phyloP scores from a whole-genome alignment of 2,113 vertebrate species.

The Camelus bactrianus region DNA sequence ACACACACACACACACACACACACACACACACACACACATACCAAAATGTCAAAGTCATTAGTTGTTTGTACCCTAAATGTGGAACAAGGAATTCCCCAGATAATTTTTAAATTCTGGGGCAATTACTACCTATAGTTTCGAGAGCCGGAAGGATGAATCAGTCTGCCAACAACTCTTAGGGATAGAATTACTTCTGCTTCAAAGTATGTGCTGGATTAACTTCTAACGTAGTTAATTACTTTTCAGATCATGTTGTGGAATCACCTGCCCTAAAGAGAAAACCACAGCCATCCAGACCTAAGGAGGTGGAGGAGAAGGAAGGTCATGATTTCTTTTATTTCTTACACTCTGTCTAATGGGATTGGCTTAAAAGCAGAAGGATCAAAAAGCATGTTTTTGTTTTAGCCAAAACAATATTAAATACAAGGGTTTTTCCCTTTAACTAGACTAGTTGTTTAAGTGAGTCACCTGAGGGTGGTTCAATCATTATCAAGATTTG shows the following conservation, averaged over 20 bases:
- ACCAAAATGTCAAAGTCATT: slow-evolving; percentile 68
- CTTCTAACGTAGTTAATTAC: slow-evolving; percentile 78
- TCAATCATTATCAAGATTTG: slow-evolving; percentile 34
- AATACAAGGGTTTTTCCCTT: neutral
- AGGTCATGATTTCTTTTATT: slow-evolving; percentile 66
- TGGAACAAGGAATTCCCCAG: slow-evolving; percentile 79
- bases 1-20: slow-evolving; percentile 4
- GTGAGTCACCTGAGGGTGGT: neutral
- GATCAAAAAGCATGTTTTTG: slow-evolving; percentile 11
- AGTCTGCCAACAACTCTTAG: slow-evolving; percentile 74
- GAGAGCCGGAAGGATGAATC: slow-evolving; percentile 70
- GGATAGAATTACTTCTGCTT: slow-evolving; percentile 72
- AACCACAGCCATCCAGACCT: slow-evolving; percentile 60
- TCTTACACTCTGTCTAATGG: slow-evolving; percentile 46
- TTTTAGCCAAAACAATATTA: slow-evolving; percentile 47
- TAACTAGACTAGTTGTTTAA: slow-evolving; percentile 41
- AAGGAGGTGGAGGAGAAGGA: slow-evolving; percentile 67
- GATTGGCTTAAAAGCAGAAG: slow-evolving; percentile 57
- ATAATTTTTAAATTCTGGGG: slow-evolving; percentile 83
- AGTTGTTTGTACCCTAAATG: slow-evolving; percentile 77
- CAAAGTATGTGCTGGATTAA: slow-evolving; percentile 76
- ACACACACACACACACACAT: slow-evolving; percentile 43
- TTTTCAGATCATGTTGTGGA: slow-evolving; percentile 75
- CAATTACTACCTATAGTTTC: slow-evolving; percentile 76
- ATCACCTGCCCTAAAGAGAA: slow-evolving; percentile 75